phyloP scores from a whole-genome alignment of 1,140 invertebrate species.

The Drosophila oshimai region DNA sequence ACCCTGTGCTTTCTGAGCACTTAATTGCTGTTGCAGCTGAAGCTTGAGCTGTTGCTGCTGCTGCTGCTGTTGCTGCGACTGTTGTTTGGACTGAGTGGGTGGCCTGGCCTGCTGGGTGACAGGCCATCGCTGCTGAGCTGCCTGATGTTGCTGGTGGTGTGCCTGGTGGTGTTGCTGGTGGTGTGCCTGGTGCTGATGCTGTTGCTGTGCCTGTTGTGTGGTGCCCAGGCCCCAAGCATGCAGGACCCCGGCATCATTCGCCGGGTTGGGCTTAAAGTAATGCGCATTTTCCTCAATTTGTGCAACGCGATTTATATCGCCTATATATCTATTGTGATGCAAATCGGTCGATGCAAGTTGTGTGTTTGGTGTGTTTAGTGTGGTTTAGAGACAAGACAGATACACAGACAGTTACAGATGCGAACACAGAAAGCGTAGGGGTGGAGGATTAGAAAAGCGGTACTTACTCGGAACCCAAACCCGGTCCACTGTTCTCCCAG shows the following conservation, averaged over 20 bases:
- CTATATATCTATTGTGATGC: constrained; percentile 83
- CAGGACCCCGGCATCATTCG: constrained; percentile 84
- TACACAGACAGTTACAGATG: constrained; percentile 37
- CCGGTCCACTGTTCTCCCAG: constrained; percentile 85
- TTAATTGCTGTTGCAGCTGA: constrained; percentile 63
- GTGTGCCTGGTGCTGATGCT: constrained; percentile 30
- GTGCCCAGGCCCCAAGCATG: constrained; percentile 85
- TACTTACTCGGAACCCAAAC: constrained; percentile 85
- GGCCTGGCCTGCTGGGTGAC: constrained; percentile 25
- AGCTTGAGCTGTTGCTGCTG: constrained; percentile 60
- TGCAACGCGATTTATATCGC: constrained; percentile 84
- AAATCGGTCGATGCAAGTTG: constrained; percentile 17
- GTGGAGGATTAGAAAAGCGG: neutral
- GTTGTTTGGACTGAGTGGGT: constrained; percentile 25
- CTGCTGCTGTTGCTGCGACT: constrained; percentile 59
- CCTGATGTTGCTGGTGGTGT: constrained; percentile 38
- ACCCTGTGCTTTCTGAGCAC: constrained; percentile 67
- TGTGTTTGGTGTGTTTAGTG: constrained; percentile 24
- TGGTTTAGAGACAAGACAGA: constrained; percentile 56
- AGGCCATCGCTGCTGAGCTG: constrained; percentile 41
- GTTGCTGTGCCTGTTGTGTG: constrained; percentile 46
- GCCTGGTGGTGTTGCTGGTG: constrained; percentile 28
- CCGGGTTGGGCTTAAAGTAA: constrained; percentile 84
- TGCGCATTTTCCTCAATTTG: constrained; percentile 82
- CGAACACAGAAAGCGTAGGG: neutral